Conservation (phyloP, 2,888 invertebrate genomes). For the Drosophila anomalipes region DNA sequence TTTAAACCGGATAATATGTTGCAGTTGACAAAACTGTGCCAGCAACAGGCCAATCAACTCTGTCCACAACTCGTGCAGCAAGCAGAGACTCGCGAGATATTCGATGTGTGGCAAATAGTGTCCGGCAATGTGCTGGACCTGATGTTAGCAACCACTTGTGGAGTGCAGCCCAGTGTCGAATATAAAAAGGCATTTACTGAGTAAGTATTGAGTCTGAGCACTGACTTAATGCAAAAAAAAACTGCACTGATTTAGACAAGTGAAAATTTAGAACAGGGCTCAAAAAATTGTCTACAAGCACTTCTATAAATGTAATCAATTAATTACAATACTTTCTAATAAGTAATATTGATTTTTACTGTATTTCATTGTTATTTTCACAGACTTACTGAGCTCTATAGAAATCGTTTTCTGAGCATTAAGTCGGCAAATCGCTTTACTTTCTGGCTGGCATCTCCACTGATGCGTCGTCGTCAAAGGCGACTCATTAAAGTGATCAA, state of each 20-base stretch:
- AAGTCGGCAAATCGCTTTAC: conserved; percentile 56
- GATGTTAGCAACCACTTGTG: conserved; percentile 52
- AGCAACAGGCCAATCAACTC: conserved; percentile 35
- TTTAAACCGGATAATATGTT: conserved; percentile 36
- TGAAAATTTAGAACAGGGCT: fast-evolving
- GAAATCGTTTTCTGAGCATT: conserved; percentile 57
- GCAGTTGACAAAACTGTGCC: conserved; percentile 31
- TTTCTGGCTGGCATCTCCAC: conserved; percentile 46
- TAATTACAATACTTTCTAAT: neutral
- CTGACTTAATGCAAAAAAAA: neutral
- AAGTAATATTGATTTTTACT: neutral
- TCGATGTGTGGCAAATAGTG: conserved; percentile 53
- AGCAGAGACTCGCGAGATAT: conserved; percentile 27
- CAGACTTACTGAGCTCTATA: conserved; percentile 57
- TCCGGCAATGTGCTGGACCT: conserved; percentile 40
- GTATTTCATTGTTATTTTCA: neutral
- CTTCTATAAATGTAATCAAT: no score
- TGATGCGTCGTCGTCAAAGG: conserved; percentile 45
- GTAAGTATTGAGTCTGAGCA: conserved; percentile 31
- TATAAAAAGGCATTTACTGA: conserved; percentile 42
- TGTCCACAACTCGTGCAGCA: conserved; percentile 14
- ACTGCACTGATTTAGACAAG: neutral
- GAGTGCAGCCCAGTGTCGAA: conserved; percentile 41
- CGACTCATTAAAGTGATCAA: conserved; percentile 51
- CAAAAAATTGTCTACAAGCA: neutral